These are phyloP conservation scores for Nemurella pictetii DNA, from an alignment of 2,888 invertebrate genomes.

Conservation along the genomic window DNA sequence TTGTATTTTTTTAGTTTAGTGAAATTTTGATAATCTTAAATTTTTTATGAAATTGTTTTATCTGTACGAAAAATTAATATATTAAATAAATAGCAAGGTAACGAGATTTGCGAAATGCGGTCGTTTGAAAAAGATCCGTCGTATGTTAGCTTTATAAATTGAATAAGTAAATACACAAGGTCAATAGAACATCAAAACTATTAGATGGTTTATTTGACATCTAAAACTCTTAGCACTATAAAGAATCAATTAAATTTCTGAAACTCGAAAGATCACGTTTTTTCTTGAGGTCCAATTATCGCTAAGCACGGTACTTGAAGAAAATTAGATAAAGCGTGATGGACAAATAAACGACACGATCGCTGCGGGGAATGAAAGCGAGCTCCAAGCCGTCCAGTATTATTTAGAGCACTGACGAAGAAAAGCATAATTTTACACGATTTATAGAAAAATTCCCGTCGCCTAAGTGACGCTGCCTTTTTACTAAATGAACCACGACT, in stretches of 20 bases:
- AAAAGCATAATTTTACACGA: background rate
- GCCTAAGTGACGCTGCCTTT: background rate
- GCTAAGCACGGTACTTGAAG: background rate
- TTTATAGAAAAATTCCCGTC: background rate
- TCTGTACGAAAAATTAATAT: too few relatives aligned
- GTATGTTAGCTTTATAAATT: too few relatives aligned
- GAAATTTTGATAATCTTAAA: too few relatives aligned
- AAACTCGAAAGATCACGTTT: background rate
- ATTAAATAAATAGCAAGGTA: too few relatives aligned
- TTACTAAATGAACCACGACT: background rate
- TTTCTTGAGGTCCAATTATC: background rate
- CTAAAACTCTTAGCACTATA: background rate
- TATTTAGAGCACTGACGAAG: background rate
- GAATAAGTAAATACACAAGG: too few relatives aligned
- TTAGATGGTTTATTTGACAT: too few relatives aligned
- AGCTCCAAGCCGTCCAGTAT: background rate
- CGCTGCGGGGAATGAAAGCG: background rate
- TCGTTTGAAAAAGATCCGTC: too few relatives aligned
- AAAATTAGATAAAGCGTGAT: background rate
- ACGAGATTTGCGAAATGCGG: too few relatives aligned
- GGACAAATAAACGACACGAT: background rate
- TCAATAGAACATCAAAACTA: too few relatives aligned
- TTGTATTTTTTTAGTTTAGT: too few relatives aligned
- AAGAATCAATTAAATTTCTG: background rate
- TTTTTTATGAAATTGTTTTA: too few relatives aligned